These are phyloP conservation scores for Hedychridium roseum DNA, from an alignment of 2,888 invertebrate species.

Conservation along the genomic window DNA sequence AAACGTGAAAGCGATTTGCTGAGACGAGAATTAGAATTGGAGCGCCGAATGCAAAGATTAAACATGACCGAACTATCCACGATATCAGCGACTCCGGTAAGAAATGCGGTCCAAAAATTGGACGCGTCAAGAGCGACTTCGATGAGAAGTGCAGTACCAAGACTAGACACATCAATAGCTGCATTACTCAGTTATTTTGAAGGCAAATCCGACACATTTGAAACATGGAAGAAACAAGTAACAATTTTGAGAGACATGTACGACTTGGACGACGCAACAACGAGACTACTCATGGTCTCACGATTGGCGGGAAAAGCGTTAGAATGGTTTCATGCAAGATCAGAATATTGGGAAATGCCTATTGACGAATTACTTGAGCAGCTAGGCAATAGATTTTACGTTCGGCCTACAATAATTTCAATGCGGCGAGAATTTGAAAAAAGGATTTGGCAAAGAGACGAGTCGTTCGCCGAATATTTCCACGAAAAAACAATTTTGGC, in stretches of 20 bases:
- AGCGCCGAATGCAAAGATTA: too few relatives aligned
- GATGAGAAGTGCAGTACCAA: too few relatives aligned
- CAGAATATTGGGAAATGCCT: slow-evolving; percentile 13
- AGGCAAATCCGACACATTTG: slow-evolving; percentile 2
- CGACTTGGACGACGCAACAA: slow-evolving; percentile 7
- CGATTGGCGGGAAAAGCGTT: slow-evolving; percentile 16
- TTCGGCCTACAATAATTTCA: slow-evolving; percentile 5
- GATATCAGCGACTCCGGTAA: too few relatives aligned
- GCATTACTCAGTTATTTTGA: slow-evolving; percentile 7
- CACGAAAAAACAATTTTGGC: slow-evolving; percentile 21
- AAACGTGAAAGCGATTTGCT: too few relatives aligned
- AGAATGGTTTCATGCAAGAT: slow-evolving; percentile 24
- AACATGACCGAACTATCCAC: too few relatives aligned
- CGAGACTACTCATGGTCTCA: slow-evolving; percentile 8
- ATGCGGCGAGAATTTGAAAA: slow-evolving; percentile 16
- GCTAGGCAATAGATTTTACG: slow-evolving; percentile 15
- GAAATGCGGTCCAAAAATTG: too few relatives aligned
- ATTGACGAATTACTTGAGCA: slow-evolving; percentile 8
- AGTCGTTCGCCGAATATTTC: slow-evolving; percentile 20
- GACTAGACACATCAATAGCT: background rate
- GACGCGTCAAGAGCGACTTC: too few relatives aligned
- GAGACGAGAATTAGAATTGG: too few relatives aligned
- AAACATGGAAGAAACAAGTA: slow-evolving; percentile 12
- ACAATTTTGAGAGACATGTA: slow-evolving; percentile 7
- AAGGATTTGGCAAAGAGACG: slow-evolving; percentile 11